Base-by-base conservation (phyloP, 2,113 vertebrate species). In the Vulpes lagopus region DNA sequence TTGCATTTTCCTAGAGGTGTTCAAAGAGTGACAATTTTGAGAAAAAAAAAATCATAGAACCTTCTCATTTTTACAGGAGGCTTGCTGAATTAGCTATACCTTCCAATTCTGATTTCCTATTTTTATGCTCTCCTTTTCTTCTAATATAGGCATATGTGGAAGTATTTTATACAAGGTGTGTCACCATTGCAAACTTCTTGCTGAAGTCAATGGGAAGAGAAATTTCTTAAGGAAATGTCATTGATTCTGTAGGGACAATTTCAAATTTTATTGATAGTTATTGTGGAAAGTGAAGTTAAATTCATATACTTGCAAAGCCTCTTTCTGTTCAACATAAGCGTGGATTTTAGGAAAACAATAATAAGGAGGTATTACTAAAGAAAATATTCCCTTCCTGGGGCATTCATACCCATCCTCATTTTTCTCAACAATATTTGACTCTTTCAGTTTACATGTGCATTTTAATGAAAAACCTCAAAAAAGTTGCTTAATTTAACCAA, bases 391-490 rank as follows among this genome's bases (percentile, higher is more conserved):
- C 0, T 74, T 62, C 14, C 38, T 60, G 20, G 8, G 12, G 16
- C n/a, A 20, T 5, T 57, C 0, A 60, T 7, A 11, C 9, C 10
- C 23, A 17, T 1, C n/a, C 19, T 82, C 11, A 25, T 14, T 71
- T 57, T 51, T 90, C n/a, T 65, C 12, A 23, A 71, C 12, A 53
- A 4, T 71, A 73, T 92, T 93, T 88, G 23, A 85, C 87, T 96
- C 51, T 96, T 85, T 25, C n/a, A 65, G 51, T 81, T 81, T 80
- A 69, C 4, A 67, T 60, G 20, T 25, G 11, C 9, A 90, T 87
- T 94, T 97, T 82, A 96, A 64, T 91, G 30, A 92, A 51, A 53
- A 90, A 64, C 4, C 15, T 69, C 62, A 83, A 49, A 74, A 90
- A 87, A 43, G 69, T 82, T 69, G 9, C 25, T 49, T 84, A 60